Conservation (phyloP, 2,888 invertebrate species). For the Zaprionus lineosus region DNA sequence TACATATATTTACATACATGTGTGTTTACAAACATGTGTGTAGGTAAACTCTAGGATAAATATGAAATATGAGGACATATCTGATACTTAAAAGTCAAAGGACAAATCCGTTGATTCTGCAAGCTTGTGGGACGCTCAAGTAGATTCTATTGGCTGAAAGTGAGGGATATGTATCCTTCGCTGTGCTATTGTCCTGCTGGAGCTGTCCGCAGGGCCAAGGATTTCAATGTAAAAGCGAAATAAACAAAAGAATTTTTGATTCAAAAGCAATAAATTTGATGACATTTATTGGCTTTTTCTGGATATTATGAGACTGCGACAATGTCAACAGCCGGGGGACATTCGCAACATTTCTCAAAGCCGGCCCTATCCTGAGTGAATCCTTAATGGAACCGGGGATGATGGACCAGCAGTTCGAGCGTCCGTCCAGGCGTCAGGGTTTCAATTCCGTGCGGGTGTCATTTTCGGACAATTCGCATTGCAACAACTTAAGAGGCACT, state of each 20-base stretch:
- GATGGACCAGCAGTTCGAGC: constrained; percentile 5
- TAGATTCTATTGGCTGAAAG: background rate
- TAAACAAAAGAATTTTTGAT: constrained; percentile 79
- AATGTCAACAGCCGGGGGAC: constrained; percentile 28
- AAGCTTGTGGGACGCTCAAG: too few relatives aligned
- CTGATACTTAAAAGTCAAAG: too few relatives aligned
- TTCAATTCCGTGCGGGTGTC: constrained; percentile 48
- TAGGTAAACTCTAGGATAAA: too few relatives aligned
- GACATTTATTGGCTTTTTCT: constrained; percentile 82
- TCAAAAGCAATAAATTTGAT: constrained; percentile 81
- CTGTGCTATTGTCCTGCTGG: background rate
- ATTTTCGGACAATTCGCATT: constrained; percentile 34
- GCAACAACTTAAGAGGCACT: constrained; percentile 62
- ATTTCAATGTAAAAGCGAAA: constrained; percentile 59
- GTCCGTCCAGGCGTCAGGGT: constrained; percentile 16
- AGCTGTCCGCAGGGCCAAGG: too few relatives aligned
- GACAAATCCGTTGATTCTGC: too few relatives aligned
- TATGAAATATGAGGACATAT: too few relatives aligned
- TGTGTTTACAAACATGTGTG: too few relatives aligned
- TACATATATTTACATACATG: too few relatives aligned
- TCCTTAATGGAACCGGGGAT: constrained; percentile 37
- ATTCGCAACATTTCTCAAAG: constrained; percentile 60
- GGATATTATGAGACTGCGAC: constrained; percentile 50
- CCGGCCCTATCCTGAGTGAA: constrained; percentile 57
- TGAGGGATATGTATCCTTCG: background rate